Conservation (phyloP, 2,113 vertebrate genomes). For the Acanthochromis polyacanthus region DNA sequence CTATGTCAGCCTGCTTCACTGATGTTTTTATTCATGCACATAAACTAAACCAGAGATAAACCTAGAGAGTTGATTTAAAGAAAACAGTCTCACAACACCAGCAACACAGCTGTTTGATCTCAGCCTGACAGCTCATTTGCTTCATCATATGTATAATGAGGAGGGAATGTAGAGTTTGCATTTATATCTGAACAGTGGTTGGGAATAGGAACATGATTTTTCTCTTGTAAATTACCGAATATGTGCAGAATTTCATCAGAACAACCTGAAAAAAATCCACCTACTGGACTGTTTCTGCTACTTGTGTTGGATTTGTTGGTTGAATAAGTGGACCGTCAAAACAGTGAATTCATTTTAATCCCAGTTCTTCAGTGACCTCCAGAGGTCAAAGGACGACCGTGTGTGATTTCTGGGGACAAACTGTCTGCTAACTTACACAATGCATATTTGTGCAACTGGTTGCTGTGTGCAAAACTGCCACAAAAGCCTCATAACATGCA, state of each 20-base stretch:
- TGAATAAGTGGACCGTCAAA: constrained; percentile 7
- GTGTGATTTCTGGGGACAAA: constrained; percentile 6
- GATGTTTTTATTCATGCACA: not conserved
- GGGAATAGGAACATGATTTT: no score
- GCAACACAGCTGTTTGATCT: constrained; percentile 1
- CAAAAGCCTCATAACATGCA: not conserved
- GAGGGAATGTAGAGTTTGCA: not conserved
- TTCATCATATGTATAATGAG: no score
- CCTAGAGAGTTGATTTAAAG: not conserved
- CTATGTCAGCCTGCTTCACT: not conserved
- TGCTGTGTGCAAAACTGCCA: not conserved
- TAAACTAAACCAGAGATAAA: not conserved
- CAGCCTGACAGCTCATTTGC: constrained; percentile 2
- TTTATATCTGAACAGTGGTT: no score
- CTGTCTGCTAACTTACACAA: constrained; percentile 15
- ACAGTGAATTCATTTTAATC: constrained; percentile 38
- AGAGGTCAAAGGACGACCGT: constrained; percentile 53
- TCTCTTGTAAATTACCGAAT: not conserved
- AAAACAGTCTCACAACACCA: not conserved
- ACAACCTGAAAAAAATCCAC: not conserved
- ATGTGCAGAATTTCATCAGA: not conserved
- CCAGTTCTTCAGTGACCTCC: constrained; percentile 42
- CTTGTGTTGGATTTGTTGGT: not conserved
- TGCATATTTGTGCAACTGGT: not conserved
- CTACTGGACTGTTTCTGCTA: not conserved